A percentile compares a stretch with the other conserved stretches of the same genome.
These are phyloP conservation scores for Pseudomyrmex pallidus DNA, from an alignment of 1,140 invertebrate genomes.

Conservation along the genomic window DNA sequence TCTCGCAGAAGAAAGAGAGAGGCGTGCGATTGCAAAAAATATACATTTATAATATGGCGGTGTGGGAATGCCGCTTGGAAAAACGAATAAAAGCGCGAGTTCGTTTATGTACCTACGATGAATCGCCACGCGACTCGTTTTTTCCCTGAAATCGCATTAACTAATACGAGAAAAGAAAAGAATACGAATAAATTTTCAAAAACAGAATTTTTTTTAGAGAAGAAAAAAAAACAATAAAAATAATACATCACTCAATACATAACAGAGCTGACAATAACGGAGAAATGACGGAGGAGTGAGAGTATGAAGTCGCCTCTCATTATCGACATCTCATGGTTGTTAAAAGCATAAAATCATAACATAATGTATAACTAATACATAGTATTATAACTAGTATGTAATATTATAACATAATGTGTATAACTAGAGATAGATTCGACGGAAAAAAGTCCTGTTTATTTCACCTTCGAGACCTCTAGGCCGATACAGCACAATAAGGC, in stretches of 20 bases:
- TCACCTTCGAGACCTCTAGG: slow-evolving; percentile 60
- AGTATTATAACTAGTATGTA: slow-evolving; percentile 61
- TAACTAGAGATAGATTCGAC: slow-evolving; percentile 75
- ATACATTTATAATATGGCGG: not conserved
- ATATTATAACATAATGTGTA: slow-evolving; percentile 66
- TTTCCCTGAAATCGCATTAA: not conserved
- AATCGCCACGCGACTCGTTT: slow-evolving; percentile 1
- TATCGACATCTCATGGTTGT: slow-evolving; percentile 74
- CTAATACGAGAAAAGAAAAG: not conserved
- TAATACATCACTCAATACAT: no score
- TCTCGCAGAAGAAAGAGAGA: slow-evolving; percentile 8
- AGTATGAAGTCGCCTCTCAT: slow-evolving; percentile 66
- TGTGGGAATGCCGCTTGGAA: not conserved
- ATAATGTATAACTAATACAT: slow-evolving; percentile 71
- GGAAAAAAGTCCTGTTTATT: slow-evolving; percentile 64
- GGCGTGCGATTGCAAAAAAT: slow-evolving; percentile 35
- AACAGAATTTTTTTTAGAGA: not conserved
- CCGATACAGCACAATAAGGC: slow-evolving; percentile 77
- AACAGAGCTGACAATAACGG: slow-evolving; percentile 34
- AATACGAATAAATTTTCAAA: not conserved
- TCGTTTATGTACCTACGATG: not conserved
- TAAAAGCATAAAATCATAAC: slow-evolving; percentile 75
- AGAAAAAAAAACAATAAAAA: not conserved
- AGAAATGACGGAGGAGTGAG: not conserved
- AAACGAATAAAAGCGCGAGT: not conserved